Evolutionary conservation across 2,888 invertebrate species (phyloP).

Genomic region (Ischnura elegans): DNA sequence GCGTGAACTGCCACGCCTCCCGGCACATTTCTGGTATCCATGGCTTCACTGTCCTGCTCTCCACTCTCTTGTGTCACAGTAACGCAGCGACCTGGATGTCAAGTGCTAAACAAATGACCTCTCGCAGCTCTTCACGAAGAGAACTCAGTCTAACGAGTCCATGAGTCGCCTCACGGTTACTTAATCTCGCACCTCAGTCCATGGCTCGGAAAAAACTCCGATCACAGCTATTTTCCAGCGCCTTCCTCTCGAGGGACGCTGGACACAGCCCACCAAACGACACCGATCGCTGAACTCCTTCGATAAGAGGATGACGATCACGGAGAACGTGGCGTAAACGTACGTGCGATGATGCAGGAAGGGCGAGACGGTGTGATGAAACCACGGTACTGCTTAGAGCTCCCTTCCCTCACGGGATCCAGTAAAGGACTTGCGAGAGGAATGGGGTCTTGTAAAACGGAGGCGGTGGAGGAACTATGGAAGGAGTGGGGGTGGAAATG

Average conservation of each 20-base stretch:
- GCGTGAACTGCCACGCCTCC: background rate
- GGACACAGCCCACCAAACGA: background rate
- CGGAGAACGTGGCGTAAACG: background rate
- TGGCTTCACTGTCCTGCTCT: background rate
- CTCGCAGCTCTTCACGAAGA: no score
- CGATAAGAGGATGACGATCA: background rate
- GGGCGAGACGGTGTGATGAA: background rate
- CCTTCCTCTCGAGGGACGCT: background rate
- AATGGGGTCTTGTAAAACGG: background rate
- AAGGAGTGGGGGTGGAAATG: background rate
- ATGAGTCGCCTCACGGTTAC: no score
- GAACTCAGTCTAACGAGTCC: no score
- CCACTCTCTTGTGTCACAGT: background rate
- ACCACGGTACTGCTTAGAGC: background rate
- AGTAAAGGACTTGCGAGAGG: slow-evolving; percentile 41
- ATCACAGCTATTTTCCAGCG: no score
- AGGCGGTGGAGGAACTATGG: background rate
- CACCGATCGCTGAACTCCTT: background rate
- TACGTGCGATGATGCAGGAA: background rate
- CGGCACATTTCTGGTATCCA: background rate
- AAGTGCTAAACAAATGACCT: no score
- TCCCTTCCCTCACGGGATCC: slow-evolving; percentile 46
- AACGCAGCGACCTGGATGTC: no score
- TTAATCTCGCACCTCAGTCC: no score
- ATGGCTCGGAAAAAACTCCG: no score